Percentiles rank a stretch among this genome's conserved stretches.
Conservation (phyloP, 2,113 vertebrate species). For the Rhinoderma darwinii region DNA sequence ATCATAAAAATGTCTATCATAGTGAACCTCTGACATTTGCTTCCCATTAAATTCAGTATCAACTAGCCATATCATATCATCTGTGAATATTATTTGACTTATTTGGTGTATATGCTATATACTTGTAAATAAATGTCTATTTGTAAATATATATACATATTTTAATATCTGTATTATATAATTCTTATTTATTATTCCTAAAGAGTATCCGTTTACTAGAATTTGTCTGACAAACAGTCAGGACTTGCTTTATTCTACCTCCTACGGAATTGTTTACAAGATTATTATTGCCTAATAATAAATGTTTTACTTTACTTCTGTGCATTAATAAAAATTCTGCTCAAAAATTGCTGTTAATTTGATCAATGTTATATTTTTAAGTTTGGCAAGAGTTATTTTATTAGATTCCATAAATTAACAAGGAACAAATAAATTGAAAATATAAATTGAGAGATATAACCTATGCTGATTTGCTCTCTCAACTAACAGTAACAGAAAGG, state of each 20-base stretch:
- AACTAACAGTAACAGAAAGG: too few relatives aligned
- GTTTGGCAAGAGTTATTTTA: background rate
- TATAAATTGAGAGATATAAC: too few relatives aligned
- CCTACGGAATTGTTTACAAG: slow-evolving; percentile 83
- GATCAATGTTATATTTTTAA: too few relatives aligned
- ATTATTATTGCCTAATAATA: slow-evolving; percentile 67
- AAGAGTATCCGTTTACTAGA: slow-evolving; percentile 76
- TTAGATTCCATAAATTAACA: background rate
- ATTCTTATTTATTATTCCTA: slow-evolving; percentile 76
- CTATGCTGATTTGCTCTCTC: too few relatives aligned
- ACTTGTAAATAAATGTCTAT: slow-evolving; percentile 57
- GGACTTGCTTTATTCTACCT: slow-evolving; percentile 77
- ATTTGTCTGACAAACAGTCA: slow-evolving; percentile 73
- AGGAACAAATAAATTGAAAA: background rate
- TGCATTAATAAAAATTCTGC: slow-evolving; percentile 58
- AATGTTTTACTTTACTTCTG: slow-evolving; percentile 65
- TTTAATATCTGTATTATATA: slow-evolving; percentile 68
- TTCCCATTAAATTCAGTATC: background rate
- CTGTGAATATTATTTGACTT: background rate
- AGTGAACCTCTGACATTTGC: background rate
- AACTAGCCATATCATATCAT: background rate
- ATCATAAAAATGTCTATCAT: too few relatives aligned
- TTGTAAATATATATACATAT: slow-evolving; percentile 69
- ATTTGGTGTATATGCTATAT: background rate
- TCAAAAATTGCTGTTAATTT: background rate